Base-by-base conservation (phyloP, 2,888 invertebrate genomes). In the Leptopilina drosophilae region DNA sequence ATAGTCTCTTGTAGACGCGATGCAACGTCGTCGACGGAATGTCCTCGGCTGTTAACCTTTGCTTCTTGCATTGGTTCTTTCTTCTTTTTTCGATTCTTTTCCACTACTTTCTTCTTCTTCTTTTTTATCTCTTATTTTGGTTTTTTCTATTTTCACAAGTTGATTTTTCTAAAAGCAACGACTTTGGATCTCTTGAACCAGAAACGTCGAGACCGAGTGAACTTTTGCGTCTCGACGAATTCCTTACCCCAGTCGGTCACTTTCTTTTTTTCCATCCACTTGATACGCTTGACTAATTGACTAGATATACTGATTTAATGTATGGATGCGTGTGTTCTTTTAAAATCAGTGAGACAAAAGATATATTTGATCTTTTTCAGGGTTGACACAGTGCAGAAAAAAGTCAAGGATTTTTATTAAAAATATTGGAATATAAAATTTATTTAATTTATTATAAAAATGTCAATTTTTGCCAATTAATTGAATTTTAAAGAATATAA, bases 31-130 rank as follows among this genome's bases (percentile, higher is more conserved):
- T 64, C 76, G 65, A 78, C 75, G 81, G 79, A 82, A 82, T 82
- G 78, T 78, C 67, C 81, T 82, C 83, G 83, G 83, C 81, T 83
- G 80, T 83, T 83, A 82, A 82, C 82, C 83, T 83, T 78, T 77
- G 59, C 77, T 67, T 69, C 78, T 77, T 59, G 56, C 67, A 40
- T 42, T 49, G 26, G 26, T 15, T 78, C 67, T 56, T 81, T 78
- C 75, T 81, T 79, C 66, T 67, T 49, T n/a, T 33, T 33, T 49
- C 14, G 20, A 26, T 56, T 69, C 64, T 56, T 78, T 78, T 26
- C 12, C 73, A 65, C 77, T 79, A 77, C 79, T 78, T 77, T 20
- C 40, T 78, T 64, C 80, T 81, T 77, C 75, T 81, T 79, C 66
- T 67, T 49, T 11, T 33, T 33, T 49, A 14, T 62, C 64, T 56